Base-by-base conservation (phyloP, 2,888 invertebrate species). In the Parascotia fuliginaria region DNA sequence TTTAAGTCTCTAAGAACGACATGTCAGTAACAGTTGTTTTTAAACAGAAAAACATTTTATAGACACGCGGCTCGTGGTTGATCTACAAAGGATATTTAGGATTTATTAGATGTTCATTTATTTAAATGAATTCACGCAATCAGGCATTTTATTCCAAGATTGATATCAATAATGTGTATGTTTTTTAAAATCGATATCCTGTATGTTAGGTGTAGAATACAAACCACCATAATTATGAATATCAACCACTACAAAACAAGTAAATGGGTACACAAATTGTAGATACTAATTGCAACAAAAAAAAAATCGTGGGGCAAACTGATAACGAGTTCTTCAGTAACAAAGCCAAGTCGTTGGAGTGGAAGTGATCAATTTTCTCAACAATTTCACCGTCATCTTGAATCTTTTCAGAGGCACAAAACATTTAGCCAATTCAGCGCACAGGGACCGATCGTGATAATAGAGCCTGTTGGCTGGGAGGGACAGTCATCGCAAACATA, bases 391-490 rank as follows among this genome's bases (percentile, higher is more conserved):
- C 84, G 87, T 89, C 89, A 87, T 90, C 87, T 87, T 79, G 79
- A 87, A 87, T 87, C 87, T 91, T 90, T 89, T 88, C 84, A 83
- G 79, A 73, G 77, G 81, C 83, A 88, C 88, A 90, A 90, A 89
- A 88, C 87, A 89, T 90, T 91, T 87, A 88, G 88, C 86, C 88
- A 89, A 89, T 90, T 89, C 89, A 90, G 85, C 85, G 85, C 83
- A 83, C 87, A 81, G 81, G 79, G 80, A 74, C 77, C 79, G 75
- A 70, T 77, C 77, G 79, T 78, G 82, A 89, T 90, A 89, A 90
- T 87, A 85, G 83, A 84, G 83, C 84, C 83, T 83, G 87, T 86
- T 83, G 86, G 82, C 84, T 79, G 82, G 79, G 79, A 83, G 81
- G 88, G 87, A 83, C 87, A 83, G 82, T 85, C 83, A 85, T 85